Evolutionary conservation across 2,113 vertebrate genomes (phyloP).

Genomic region (Nerophis ophidion): DNA sequence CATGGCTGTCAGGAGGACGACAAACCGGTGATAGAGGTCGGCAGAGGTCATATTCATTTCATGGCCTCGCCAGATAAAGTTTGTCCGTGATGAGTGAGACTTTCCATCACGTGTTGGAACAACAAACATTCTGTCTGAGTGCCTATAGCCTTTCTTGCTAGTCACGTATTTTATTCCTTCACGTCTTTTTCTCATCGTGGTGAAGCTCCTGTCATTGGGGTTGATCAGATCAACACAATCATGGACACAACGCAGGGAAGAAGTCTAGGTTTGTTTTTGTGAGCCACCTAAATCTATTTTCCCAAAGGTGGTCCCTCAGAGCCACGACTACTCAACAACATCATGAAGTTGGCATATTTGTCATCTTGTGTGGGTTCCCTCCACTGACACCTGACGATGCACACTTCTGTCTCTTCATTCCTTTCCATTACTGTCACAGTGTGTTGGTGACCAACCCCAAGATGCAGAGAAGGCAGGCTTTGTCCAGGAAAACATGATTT

Average conservation of each 20-base stretch:
- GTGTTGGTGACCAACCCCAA: too few relatives aligned
- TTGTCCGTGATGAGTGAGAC: not conserved
- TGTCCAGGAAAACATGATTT: too few relatives aligned
- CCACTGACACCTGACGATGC: constrained; percentile 21
- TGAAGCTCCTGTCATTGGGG: too few relatives aligned
- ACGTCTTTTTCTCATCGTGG: too few relatives aligned
- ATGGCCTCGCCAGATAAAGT: not conserved
- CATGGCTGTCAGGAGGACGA: constrained; percentile 37
- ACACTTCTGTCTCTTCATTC: too few relatives aligned
- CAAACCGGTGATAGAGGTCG: constrained; percentile 7
- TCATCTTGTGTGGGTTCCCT: constrained; percentile 15
- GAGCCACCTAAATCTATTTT: constrained; percentile 7
- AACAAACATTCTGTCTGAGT: too few relatives aligned
- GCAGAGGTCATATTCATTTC: not conserved
- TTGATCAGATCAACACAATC: too few relatives aligned
- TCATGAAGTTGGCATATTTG: constrained; percentile 27
- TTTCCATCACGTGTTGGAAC: too few relatives aligned
- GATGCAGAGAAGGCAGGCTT: too few relatives aligned
- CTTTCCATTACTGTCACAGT: too few relatives aligned
- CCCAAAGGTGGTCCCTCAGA: constrained; percentile 11
- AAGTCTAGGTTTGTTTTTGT: not conserved
- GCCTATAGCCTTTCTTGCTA: too few relatives aligned
- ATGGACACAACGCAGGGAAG: not conserved
- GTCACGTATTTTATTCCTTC: too few relatives aligned
- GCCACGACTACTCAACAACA: constrained; percentile 5